phyloP scores from a whole-genome alignment of 2,888 invertebrate species.

The Xanthorhoe spadicearia region DNA sequence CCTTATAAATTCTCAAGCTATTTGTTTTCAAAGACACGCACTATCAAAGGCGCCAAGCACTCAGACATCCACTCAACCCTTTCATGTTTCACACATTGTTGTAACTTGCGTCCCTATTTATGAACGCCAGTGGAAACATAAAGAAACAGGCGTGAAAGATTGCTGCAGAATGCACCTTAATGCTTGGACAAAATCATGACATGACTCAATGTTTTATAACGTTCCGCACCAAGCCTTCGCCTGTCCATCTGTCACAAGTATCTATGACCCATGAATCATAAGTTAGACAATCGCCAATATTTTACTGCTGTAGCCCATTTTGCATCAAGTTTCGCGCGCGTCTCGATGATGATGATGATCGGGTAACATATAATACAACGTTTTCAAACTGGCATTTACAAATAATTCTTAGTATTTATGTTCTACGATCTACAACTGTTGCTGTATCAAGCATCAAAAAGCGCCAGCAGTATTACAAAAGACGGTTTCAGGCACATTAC shows the following conservation, averaged over 20 bases:
- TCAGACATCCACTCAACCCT: slow-evolving; percentile 27
- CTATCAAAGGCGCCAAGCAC: slow-evolving; percentile 23
- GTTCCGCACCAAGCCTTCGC: too few relatives aligned
- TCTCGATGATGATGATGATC: too few relatives aligned
- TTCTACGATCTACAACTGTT: too few relatives aligned
- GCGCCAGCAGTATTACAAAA: background rate
- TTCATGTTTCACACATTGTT: slow-evolving; percentile 20
- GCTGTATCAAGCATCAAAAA: background rate
- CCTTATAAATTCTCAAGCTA: slow-evolving; percentile 6
- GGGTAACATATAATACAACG: too few relatives aligned
- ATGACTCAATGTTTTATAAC: too few relatives aligned
- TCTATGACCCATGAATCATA: too few relatives aligned
- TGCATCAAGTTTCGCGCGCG: too few relatives aligned
- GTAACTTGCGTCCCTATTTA: slow-evolving; percentile 11
- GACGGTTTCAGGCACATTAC: background rate
- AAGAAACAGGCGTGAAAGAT: background rate
- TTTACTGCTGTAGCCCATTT: too few relatives aligned
- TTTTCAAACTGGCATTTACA: too few relatives aligned
- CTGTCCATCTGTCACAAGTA: too few relatives aligned
- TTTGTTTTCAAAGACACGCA: slow-evolving; percentile 27
- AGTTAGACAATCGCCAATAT: too few relatives aligned
- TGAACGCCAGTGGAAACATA: background rate
- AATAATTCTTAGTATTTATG: too few relatives aligned
- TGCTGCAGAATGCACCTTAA: background rate
- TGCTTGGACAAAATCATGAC: background rate